Conservation (phyloP, 2,113 vertebrate genomes). For the Cyprinodon tularosa region DNA sequence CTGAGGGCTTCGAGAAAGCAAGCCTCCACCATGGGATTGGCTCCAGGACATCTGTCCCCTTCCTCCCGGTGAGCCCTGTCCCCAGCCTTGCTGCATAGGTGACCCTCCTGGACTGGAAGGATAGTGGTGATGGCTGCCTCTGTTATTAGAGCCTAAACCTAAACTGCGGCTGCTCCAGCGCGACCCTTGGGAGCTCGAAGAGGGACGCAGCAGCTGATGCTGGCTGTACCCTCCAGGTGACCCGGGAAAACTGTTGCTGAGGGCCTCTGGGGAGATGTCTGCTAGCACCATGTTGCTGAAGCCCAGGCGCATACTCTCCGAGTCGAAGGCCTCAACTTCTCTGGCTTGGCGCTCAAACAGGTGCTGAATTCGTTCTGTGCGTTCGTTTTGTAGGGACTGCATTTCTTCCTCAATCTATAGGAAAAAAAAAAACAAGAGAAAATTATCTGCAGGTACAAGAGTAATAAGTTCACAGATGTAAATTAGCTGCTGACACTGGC, state of each 20-base stretch:
- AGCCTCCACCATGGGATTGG: slow-evolving; percentile 84
- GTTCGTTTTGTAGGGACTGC: slow-evolving; percentile 93
- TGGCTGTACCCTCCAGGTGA: slow-evolving; percentile 89
- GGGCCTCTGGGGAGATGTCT: slow-evolving; percentile 93
- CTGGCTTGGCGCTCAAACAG: slow-evolving; percentile 96
- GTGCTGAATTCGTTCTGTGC: slow-evolving; percentile 92
- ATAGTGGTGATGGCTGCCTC: slow-evolving; percentile 82
- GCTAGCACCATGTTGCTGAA: slow-evolving; percentile 99
- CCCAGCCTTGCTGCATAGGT: slow-evolving; percentile 90
- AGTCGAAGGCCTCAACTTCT: slow-evolving; percentile 98
- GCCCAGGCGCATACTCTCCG: slow-evolving; percentile 98
- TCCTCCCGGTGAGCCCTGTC: slow-evolving; percentile 87
- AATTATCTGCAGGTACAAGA: background rate
- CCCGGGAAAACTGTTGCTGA: slow-evolving; percentile 96
- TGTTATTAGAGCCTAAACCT: slow-evolving; percentile 74
- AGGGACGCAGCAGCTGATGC: slow-evolving; percentile 79
- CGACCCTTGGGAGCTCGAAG: slow-evolving; percentile 85
- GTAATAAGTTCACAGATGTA: background rate
- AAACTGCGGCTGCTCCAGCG: slow-evolving; percentile 82
- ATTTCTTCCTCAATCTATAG: slow-evolving; percentile 97
- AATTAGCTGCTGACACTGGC: background rate
- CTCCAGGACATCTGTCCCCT: slow-evolving; percentile 89
- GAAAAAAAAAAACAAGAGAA: background rate
- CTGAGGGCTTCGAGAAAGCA: slow-evolving; percentile 93
- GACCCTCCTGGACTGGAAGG: slow-evolving; percentile 91